Conservation (phyloP, 2,113 vertebrate species). For the Garra rufa region DNA sequence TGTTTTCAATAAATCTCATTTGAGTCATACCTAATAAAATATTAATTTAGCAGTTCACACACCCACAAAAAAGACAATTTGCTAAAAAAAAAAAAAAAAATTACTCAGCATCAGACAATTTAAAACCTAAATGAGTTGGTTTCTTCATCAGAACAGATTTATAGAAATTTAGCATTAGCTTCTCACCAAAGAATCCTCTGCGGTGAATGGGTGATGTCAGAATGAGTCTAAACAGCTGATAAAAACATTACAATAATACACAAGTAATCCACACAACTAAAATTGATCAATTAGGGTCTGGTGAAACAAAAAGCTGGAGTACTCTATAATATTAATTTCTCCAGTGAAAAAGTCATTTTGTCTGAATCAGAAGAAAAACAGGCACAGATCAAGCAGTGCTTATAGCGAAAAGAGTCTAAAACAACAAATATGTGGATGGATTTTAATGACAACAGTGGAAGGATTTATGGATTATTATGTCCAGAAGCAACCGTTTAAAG, state of each 20-base stretch:
- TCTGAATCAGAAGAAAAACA: no score
- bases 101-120: background rate
- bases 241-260: background rate
- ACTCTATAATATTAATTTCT: no score
- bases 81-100: no score
- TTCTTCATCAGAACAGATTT: background rate
- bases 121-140: background rate
- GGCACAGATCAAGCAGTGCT: no score
- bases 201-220: background rate
- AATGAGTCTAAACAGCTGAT: background rate
- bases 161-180: background rate
- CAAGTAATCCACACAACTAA: background rate
- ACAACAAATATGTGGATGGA: background rate
- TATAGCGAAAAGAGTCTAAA: background rate
- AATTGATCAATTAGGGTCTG: background rate
- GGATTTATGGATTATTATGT: background rate
- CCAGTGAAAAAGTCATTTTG: no score
- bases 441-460: background rate
- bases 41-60: background rate
- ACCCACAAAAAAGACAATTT: no score
- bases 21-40: background rate
- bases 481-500: background rate
- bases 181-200: background rate
- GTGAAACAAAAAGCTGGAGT: background rate
- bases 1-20: background rate